phyloP scores from a whole-genome alignment of 2,797 vertebrate genomes.

The Danio jaintianensis region DNA sequence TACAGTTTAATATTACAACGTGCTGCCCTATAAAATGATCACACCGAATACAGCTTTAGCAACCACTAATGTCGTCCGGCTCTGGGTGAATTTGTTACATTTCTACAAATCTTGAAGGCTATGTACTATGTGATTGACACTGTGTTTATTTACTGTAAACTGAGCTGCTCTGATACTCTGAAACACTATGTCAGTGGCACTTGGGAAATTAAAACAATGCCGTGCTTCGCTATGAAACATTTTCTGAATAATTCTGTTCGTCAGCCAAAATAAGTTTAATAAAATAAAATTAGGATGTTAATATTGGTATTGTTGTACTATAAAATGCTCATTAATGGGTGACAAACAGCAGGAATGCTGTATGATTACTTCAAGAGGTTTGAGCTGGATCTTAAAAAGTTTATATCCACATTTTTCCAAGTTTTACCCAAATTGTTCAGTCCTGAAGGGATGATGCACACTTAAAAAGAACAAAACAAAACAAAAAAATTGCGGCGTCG shows the following conservation, averaged over 20 bases:
- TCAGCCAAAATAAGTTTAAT: background rate
- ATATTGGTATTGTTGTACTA: background rate
- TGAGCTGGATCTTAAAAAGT: background rate
- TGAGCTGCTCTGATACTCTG: background rate
- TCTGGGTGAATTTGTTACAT: too few species aligned
- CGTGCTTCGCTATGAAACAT: background rate
- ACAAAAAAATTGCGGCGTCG: too few species aligned
- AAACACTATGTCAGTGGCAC: background rate
- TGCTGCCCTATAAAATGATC: too few species aligned
- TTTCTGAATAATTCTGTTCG: background rate
- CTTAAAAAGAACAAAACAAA: background rate
- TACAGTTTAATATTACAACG: too few species aligned
- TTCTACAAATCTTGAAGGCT: too few species aligned
- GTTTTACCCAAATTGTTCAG: background rate
- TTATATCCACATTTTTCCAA: background rate
- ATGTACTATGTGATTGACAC: too few species aligned
- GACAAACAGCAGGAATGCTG: background rate
- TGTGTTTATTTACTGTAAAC: background rate
- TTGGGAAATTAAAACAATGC: background rate
- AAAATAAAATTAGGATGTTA: background rate
- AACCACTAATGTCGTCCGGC: too few species aligned
- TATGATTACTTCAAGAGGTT: background rate
- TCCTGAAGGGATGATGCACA: background rate
- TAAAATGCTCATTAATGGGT: background rate
- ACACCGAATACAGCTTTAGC: too few species aligned